Evolutionary conservation across 2,888 invertebrate species (phyloP).

Genomic region (Lamellibrachia satsuma): DNA sequence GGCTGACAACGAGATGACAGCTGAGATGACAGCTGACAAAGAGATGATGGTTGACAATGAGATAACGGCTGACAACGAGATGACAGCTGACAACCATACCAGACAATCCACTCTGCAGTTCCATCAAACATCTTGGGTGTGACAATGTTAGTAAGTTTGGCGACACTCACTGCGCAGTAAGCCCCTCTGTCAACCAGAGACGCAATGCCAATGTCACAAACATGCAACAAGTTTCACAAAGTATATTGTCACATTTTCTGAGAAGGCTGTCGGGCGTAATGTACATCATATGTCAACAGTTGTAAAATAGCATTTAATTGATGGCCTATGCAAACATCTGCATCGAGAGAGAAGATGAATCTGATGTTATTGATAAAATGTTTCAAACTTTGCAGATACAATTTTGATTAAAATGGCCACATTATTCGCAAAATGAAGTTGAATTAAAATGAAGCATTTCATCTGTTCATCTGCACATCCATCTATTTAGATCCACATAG

Average conservation of each 20-base stretch:
- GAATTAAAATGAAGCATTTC: background rate
- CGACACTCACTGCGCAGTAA: constrained; percentile 94
- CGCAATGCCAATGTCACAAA: background rate
- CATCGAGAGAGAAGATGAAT: background rate
- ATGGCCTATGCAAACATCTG: background rate
- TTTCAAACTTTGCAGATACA: background rate
- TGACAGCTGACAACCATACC: constrained; percentile 62
- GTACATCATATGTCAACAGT: too few species aligned
- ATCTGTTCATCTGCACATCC: background rate
- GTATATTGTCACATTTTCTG: background rate
- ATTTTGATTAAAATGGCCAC: background rate
- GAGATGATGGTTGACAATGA: background rate
- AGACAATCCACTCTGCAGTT: constrained; percentile 91
- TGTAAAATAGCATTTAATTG: background rate
- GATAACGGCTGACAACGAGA: background rate
- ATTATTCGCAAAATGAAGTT: background rate
- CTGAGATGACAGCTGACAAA: background rate
- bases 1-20: background rate
- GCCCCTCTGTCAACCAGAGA: constrained; percentile 75
- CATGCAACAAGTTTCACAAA: background rate
- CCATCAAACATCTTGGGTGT: constrained; percentile 82
- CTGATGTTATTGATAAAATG: background rate
- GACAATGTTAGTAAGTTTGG: constrained; percentile 81
- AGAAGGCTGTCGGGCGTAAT: background rate
- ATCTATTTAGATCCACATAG: background rate